phyloP scores from a whole-genome alignment of 2,888 invertebrate genomes.

The Chaetoderma sp. region DNA sequence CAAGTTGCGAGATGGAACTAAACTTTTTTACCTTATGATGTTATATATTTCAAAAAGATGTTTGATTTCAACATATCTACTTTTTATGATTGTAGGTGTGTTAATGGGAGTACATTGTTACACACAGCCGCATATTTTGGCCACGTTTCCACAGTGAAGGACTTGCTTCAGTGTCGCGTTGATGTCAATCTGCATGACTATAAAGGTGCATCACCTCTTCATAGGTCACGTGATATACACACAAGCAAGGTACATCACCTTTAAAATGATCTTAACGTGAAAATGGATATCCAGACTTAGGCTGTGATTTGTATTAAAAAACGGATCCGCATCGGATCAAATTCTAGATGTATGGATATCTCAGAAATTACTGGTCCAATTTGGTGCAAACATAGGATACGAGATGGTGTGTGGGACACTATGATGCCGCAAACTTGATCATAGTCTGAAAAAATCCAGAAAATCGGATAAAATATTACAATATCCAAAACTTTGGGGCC shows the following conservation, averaged over 20 bases:
- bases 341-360: too few species aligned
- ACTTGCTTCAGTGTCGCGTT: slow-evolving; percentile 56
- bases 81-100: slow-evolving; percentile 46
- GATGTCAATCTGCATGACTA: slow-evolving; percentile 65
- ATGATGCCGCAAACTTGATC: too few species aligned
- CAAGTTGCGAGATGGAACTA: too few species aligned
- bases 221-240: slow-evolving; percentile 57
- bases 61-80: not conserved
- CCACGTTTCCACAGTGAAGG: slow-evolving; percentile 48
- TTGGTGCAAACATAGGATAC: not conserved
- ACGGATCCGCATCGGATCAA: too few species aligned
- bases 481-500: too few species aligned
- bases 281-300: too few species aligned
- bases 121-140: slow-evolving; percentile 68
- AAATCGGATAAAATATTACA: too few species aligned
- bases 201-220: slow-evolving; percentile 66
- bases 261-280: too few species aligned
- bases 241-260: slow-evolving; percentile 60
- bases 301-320: too few species aligned
- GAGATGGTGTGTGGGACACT: not conserved
- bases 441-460: too few species aligned
- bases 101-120: slow-evolving; percentile 68
- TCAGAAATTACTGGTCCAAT: too few species aligned
- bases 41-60: not conserved
- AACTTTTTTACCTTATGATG: too few species aligned